Evolutionary conservation across 2,797 vertebrate species (phyloP), one percentile per base, ranked within the genome.

Genomic region (Lutjanus argentimaculatus): DNA sequence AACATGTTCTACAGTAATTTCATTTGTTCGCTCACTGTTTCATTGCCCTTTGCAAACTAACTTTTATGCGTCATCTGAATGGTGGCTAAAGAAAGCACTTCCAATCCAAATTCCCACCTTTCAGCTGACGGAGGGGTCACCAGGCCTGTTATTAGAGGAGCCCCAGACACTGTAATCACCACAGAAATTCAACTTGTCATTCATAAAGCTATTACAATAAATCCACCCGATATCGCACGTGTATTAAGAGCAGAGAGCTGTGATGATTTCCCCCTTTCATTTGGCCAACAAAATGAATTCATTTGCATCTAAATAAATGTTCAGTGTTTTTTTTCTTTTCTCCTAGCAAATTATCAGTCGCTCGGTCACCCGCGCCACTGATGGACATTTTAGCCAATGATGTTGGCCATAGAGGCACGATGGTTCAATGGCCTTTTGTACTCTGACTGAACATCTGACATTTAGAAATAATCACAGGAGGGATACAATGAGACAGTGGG

Each of bases 221-320:
- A 85, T 51, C 19, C 52, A 56, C 1, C 57, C 25, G 0, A 0
- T 55, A 66, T 73, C 52, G 49, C 52, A 65, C 3, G 19, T 17
- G 6, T 30, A 65, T 67, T 25, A 64, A 46, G 13, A 72, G 63
- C 6, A 49, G 57, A 51, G 63, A 25, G 59, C 66, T 15, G 5
- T 36, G 46, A 83, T 70, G 62, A 17, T 48, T 64, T 2, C 9
- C 9, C 70, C 57, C 43, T 64, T 59, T 81, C 62, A 86, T 77
- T 85, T 74, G 21, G 66, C 67, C 52, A 85, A 79, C 85, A 74
- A 45, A 76, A 85, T 48, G 55, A 76, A 52, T 71, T 69, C 8
- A 91, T 92, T 86, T 85, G 68, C 80, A 87, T 83, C 6, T 56
- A 83, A 79, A 90, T 81, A 52, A 66, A 75, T 74, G 72, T 62